A percentile compares a stretch with the other conserved stretches of the same genome.
Conservation (phyloP, 2,797 vertebrate genomes). For the Artibeus lituratus region DNA sequence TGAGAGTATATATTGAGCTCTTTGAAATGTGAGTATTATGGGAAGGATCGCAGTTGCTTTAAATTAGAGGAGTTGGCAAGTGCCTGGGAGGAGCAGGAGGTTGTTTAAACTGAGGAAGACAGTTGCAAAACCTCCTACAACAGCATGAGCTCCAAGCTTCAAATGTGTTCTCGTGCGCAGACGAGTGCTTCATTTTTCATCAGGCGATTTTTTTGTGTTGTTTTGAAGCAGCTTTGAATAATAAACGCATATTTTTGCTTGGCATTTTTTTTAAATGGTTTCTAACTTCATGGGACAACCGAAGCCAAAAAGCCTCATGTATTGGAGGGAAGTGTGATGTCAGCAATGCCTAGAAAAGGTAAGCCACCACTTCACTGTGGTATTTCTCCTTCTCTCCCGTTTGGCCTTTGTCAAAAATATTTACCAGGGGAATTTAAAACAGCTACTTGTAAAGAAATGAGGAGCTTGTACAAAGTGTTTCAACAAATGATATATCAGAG, state of each 20-base stretch:
- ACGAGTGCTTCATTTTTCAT: conserved; percentile 51
- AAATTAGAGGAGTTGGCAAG: conserved; percentile 85
- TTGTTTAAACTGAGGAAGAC: conserved; percentile 81
- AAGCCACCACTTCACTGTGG: conserved; percentile 62
- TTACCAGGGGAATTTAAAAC: not conserved
- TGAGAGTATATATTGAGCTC: conserved; percentile 58
- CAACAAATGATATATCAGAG: conserved; percentile 51
- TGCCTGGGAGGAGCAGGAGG: conserved; percentile 80
- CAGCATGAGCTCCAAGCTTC: conserved; percentile 72
- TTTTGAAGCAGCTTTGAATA: conserved; percentile 57
- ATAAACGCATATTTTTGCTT: conserved; percentile 34
- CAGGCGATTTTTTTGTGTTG: not conserved
- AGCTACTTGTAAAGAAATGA: conserved; percentile 4
- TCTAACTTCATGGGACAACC: conserved; percentile 45
- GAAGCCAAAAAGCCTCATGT: conserved; percentile 9
- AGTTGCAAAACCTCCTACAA: conserved; percentile 76
- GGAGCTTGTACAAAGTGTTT: not conserved
- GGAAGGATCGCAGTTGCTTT: conserved; percentile 86
- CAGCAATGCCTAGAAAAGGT: conserved; percentile 74
- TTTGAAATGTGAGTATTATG: conserved; percentile 81
- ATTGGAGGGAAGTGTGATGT: conserved; percentile 56
- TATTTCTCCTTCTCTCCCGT: conserved; percentile 40
- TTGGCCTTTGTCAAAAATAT: conserved; percentile 42
- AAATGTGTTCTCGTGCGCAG: conserved; percentile 53
- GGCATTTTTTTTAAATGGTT: conserved; percentile 57